Conservation (phyloP, 2,888 invertebrate species). For the Malthinus seriepunctatus region DNA sequence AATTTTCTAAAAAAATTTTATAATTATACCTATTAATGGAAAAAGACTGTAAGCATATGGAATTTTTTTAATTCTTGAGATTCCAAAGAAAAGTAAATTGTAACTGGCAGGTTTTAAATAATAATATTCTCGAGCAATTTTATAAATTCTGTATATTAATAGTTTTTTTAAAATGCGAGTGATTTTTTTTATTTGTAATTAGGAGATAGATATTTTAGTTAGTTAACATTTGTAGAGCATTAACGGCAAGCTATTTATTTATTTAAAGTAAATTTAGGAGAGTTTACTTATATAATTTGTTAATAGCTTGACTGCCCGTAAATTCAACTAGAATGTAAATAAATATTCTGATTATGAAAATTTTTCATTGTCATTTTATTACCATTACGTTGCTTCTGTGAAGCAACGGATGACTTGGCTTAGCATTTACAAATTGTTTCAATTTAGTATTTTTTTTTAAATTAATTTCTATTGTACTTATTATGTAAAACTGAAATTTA, state of each 20-base stretch:
- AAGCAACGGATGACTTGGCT: conserved; percentile 24
- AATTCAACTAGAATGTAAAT: conserved; percentile 41
- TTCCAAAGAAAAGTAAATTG: neutral
- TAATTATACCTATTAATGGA: neutral
- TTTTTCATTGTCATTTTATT: conserved; percentile 22
- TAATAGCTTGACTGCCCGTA: conserved; percentile 29
- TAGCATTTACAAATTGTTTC: conserved; percentile 23
- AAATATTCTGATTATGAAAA: conserved; percentile 52
- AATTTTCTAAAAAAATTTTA: conserved; percentile 16
- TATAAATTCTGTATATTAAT: conserved; percentile 10
- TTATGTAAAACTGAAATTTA: conserved; percentile 19
- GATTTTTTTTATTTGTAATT: neutral
- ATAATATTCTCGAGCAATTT: neutral
- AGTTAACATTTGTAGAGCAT: conserved; percentile 4
- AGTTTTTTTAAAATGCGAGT: neutral
- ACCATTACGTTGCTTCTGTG: conserved; percentile 24
- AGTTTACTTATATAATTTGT: conserved; percentile 17
- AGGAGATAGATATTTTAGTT: conserved; percentile 4
- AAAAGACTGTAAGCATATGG: conserved; percentile 10
- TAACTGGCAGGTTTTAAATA: neutral
- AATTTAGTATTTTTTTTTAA: conserved; percentile 19
- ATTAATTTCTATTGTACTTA: conserved; percentile 22
- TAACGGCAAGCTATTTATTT: conserved; percentile 5
- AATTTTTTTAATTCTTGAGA: conserved; percentile 10
- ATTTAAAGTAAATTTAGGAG: conserved; percentile 4